Conservation (phyloP, 2,113 vertebrate species). For the Morone chrysops region DNA sequence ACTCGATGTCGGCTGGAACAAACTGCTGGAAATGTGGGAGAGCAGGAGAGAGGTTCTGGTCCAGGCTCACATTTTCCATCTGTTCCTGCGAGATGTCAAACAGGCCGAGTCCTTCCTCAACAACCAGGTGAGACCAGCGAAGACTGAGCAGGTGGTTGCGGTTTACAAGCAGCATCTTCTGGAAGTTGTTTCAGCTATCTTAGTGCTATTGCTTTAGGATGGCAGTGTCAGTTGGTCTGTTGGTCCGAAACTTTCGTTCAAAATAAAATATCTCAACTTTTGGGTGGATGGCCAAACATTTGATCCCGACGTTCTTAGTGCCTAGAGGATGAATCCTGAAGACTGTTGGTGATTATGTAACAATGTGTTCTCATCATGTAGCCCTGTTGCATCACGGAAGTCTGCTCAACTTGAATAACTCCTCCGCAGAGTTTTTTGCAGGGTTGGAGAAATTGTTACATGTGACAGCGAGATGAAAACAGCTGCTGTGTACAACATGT, state of each 20-base stretch:
- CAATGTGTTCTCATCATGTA: background rate
- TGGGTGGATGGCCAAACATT: too few relatives aligned
- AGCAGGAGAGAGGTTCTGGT: conserved; percentile 88
- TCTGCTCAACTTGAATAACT: background rate
- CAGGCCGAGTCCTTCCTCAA: conserved; percentile 88
- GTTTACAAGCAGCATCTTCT: background rate
- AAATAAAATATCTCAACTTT: too few relatives aligned
- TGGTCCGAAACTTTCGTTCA: too few relatives aligned
- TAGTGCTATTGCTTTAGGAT: too few relatives aligned
- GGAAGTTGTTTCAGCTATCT: background rate
- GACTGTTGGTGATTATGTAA: too few relatives aligned
- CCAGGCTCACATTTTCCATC: conserved; percentile 93
- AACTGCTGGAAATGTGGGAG: conserved; percentile 95
- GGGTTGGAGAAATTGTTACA: background rate
- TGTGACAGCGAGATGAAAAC: background rate
- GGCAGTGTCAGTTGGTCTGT: too few relatives aligned
- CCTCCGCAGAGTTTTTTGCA: too few relatives aligned
- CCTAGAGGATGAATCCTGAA: too few relatives aligned
- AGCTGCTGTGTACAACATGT: background rate
- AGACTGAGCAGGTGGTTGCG: background rate
- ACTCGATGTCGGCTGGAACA: conserved; percentile 93
- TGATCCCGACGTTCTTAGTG: too few relatives aligned
- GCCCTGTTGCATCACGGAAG: background rate
- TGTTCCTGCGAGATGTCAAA: conserved; percentile 91
- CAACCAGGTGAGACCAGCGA: conserved; percentile 87